Evolutionary conservation across 2,888 invertebrate species (phyloP).

Genomic region (Habroteleia sp.): DNA sequence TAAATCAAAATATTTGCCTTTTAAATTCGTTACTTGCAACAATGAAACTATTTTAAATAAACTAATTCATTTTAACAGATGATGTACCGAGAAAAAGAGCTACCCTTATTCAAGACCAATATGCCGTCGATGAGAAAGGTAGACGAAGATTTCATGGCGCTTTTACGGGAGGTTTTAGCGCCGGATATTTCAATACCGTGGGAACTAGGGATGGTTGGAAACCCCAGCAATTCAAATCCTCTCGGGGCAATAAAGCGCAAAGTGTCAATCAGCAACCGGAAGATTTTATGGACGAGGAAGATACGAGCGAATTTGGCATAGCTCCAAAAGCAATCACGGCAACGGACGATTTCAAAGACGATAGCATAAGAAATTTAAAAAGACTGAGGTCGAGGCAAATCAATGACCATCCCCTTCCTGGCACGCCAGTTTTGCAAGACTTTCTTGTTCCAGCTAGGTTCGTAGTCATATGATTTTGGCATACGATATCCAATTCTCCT

Average conservation of each 20-base stretch:
- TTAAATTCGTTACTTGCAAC: too few species aligned
- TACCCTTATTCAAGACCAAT: constrained; percentile 90
- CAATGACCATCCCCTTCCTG: constrained; percentile 80
- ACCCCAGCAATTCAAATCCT: constrained; percentile 95
- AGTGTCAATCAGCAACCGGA: constrained; percentile 86
- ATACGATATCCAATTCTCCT: too few species aligned
- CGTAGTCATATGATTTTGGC: constrained; percentile 51
- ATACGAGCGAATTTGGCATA: constrained; percentile 96
- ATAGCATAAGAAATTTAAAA: constrained; percentile 75
- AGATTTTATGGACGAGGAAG: constrained; percentile 99
- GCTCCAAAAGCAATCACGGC: constrained; percentile 93
- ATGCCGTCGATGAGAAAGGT: constrained; percentile 94
- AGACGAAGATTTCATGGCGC: constrained; percentile 98
- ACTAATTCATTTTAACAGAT: constrained; percentile 82
- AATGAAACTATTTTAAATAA: neutral
- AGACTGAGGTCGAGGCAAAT: constrained; percentile 77
- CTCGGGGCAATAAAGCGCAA: constrained; percentile 86
- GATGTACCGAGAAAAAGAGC: constrained; percentile 91
- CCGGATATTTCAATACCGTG: constrained; percentile 98
- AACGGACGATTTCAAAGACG: constrained; percentile 87
- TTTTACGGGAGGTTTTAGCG: constrained; percentile 98
- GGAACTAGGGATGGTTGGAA: constrained; percentile 97
- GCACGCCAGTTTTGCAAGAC: constrained; percentile 82
- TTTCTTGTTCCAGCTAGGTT: constrained; percentile 83
- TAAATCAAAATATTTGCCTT: too few species aligned